Evolutionary conservation across 2,797 vertebrate genomes (phyloP), one percentile per base, ranked within the genome.

Genomic region (Channallabes apus): DNA sequence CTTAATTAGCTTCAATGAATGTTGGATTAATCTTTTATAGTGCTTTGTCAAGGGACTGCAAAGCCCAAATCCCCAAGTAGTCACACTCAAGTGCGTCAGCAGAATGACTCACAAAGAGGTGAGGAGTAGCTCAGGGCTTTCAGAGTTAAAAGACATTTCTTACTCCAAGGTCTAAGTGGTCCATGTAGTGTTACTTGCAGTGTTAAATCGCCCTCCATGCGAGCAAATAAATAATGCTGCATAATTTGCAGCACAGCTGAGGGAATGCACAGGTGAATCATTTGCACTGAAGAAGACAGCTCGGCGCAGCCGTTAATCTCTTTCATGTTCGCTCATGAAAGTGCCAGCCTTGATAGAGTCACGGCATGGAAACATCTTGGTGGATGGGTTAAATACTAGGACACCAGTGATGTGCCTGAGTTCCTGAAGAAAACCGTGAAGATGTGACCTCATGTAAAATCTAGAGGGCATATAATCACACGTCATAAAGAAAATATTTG

Each of bases 181-280:
- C 83, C 78, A 80, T 86, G 81, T 83, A 83, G 69, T 71, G 69
- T 62, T 86, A 75, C 86, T 89, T 86, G 84, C 73, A 79, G 72
- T 73, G 81, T 64, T 87, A 83, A 86, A 85, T 68, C 80, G 83
- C 59, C 81, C 82, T 80, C 73, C 68, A 82, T 84, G 88, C 83
- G 62, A 78, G 86, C 84, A 86, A 89, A 90, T 90, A 90, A 90
- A 91, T 90, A 89, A 88, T 20, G 6, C 69, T 78, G 51, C 84
- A 76, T 89, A 83, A 87, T 88, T 89, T 87, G 84, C 85, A 65
- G 80, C 83, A 73, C 41, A 3, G 67, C 54, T 1, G n/a, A 24
- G 73, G 84, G 81, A 86, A 72, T 85, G 80, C 22, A 80, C 85
- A 88, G 89, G 87, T 87, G 88, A 92, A 86, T 88, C 83, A 89